A percentile compares a stretch with the other conserved stretches of the same genome.
These are phyloP conservation scores for Lanistes nyassanus DNA, from an alignment of 1,140 invertebrate genomes.

Conservation along the genomic window DNA sequence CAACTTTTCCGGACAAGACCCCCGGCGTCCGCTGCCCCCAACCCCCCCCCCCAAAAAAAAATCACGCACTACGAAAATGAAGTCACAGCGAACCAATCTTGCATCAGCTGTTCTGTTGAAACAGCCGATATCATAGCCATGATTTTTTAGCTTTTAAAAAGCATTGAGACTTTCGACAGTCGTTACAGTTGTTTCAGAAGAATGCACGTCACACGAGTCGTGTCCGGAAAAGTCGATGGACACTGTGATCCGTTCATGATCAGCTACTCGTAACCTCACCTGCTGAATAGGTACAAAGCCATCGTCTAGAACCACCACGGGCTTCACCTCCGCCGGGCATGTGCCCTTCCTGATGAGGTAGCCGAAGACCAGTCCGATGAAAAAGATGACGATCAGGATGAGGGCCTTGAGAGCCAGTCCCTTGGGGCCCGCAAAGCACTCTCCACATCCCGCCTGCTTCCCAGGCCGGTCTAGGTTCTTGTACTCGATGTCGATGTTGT, in stretches of 20 bases:
- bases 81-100: too few species aligned
- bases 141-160: too few species aligned
- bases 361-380: conserved; percentile 46
- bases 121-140: too few species aligned
- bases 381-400: conserved; percentile 5
- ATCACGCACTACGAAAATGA: too few species aligned
- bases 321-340: conserved; percentile 19
- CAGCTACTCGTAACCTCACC: conserved; percentile 19
- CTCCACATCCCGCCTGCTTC: conserved; percentile 19
- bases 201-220: too few species aligned
- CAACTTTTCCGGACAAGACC: too few species aligned
- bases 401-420: conserved; percentile 34
- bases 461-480: conserved; percentile 52
- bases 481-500: conserved; percentile 63
- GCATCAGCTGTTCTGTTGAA: too few species aligned
- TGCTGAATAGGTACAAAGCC: conserved; percentile 29
- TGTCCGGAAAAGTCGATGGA: too few species aligned
- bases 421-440: conserved; percentile 34
- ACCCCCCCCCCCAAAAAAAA: too few species aligned
- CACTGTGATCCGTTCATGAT: background rate
- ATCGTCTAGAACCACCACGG: conserved; percentile 2
- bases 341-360: conserved; percentile 48
- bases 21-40: too few species aligned
- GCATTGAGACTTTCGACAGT: too few species aligned
- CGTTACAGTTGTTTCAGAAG: too few species aligned